A percentile compares a stretch with the other conserved stretches of the same genome.
Evolutionary conservation across 2,888 invertebrate species (phyloP).

Genomic region (Anthophora plumipes): DNA sequence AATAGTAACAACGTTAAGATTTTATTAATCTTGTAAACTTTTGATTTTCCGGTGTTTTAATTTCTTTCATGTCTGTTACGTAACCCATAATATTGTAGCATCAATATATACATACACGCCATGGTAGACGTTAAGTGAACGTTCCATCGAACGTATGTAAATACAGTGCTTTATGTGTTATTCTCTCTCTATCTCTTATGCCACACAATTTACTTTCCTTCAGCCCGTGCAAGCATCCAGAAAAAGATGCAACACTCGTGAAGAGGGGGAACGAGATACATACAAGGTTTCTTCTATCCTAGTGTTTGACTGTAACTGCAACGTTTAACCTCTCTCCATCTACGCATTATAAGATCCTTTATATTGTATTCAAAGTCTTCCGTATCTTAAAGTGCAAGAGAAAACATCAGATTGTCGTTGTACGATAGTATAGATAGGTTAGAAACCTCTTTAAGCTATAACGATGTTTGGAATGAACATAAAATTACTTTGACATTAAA

Average conservation of each 20-base stretch:
- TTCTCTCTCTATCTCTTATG: slow-evolving; percentile 43
- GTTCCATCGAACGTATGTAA: slow-evolving; percentile 29
- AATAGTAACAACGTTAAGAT: neutral
- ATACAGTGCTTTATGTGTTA: slow-evolving; percentile 55
- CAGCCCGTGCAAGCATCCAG: neutral
- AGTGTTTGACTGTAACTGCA: neutral
- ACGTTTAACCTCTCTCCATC: slow-evolving; percentile 11
- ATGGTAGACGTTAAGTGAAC: slow-evolving; percentile 25
- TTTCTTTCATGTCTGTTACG: too few species aligned
- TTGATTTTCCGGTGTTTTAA: too few species aligned
- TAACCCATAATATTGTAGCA: too few species aligned
- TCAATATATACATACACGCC: neutral
- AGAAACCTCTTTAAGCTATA: too few species aligned
- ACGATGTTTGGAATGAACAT: too few species aligned
- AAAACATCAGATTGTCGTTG: neutral
- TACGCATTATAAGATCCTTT: neutral
- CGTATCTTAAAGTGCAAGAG: neutral
- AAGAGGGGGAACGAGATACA: neutral
- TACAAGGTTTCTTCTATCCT: neutral
- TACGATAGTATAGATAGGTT: too few species aligned
- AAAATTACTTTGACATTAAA: too few species aligned
- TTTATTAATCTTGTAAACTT: neutral
- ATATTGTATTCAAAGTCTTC: slow-evolving; percentile 18
- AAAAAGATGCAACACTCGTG: neutral
- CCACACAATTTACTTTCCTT: slow-evolving; percentile 51